Percentiles rank a stretch among this genome's conserved stretches.
These are phyloP conservation scores for Sycophila sp. DNA, from an alignment of 1,140 invertebrate species.

Conservation along the genomic window DNA sequence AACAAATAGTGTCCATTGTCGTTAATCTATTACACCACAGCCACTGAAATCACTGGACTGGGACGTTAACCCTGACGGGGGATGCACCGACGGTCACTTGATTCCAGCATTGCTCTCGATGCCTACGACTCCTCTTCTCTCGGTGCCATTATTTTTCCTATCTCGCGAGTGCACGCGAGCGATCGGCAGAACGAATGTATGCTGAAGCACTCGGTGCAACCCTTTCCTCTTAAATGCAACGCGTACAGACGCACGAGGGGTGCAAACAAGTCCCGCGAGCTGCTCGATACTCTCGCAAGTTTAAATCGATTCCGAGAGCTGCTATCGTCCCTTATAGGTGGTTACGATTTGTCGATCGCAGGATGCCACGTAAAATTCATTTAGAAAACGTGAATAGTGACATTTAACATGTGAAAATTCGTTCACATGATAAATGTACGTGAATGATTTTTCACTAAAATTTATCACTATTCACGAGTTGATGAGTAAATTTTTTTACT, in stretches of 20 bases:
- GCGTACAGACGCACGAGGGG: neutral
- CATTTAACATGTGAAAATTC: too few relatives aligned
- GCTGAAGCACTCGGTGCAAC: neutral
- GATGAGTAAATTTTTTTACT: too few relatives aligned
- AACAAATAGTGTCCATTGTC: conserved; percentile 56
- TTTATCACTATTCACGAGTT: too few relatives aligned
- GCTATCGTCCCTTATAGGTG: too few relatives aligned
- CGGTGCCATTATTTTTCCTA: conserved; percentile 56
- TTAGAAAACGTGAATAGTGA: too few relatives aligned
- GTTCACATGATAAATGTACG: too few relatives aligned
- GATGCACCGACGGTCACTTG: neutral
- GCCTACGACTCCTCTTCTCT: neutral
- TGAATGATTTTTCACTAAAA: too few relatives aligned
- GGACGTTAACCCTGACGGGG: conserved; percentile 16
- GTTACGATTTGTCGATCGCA: too few relatives aligned
- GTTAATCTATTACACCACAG: conserved; percentile 46
- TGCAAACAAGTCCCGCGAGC: conserved; percentile 23
- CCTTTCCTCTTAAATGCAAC: conserved; percentile 25
- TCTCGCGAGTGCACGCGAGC: conserved; percentile 52
- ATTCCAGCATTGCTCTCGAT: neutral
- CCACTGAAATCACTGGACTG: conserved; percentile 40
- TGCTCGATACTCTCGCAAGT: conserved; percentile 29
- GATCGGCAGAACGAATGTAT: neutral
- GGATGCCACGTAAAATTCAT: too few relatives aligned
- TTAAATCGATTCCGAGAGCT: conserved; percentile 28